Evolutionary conservation across 1,140 invertebrate genomes (phyloP), one percentile per base, ranked within the genome.

Genomic region (Drosophila punjabiensis): DNA sequence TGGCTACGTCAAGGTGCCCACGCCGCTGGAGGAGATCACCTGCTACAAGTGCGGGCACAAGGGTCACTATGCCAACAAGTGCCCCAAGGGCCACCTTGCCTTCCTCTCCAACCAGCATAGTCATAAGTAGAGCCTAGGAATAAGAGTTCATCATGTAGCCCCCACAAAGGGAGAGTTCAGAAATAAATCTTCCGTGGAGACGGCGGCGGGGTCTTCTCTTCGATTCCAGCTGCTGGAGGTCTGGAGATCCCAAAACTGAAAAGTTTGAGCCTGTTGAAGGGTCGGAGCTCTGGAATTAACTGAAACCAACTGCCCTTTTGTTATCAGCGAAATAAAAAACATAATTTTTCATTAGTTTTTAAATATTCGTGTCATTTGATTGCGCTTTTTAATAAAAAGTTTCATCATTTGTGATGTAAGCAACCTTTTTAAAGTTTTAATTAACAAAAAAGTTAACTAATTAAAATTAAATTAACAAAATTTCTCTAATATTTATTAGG

Each of bases 11-110:
- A 92, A 92, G 47, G 69, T 94, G 4, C 95, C 96, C 32, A 97
- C 97, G 92, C 97, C 98, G 7, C 93, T 99, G 10, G 98, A 99
- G 94, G 97, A 99, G 94, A 98, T 99, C 11, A 99, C 98, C 1
- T 99, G 98, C 93, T 99, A 97, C 92, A 99, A 99, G 94, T 99
- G 99, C 94, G 99, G 99, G 9, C 97, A 98, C 48, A 99, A 99
- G 93, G 99, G 99, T 16, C 99, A 99, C 94, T 99, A 99, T 93
- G 99, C 99, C 1, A 99, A 99, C 93, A 98, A 98, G 93, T 99
- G 99, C 94, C 97, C 98, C 0, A 99, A 99, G 93, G 98, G 98
- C 41, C 98, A 99, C 93, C 94, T 99, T 48, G 98, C 98, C 8
- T 99, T 99, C 93, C 95, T 99, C 14, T 98, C 97, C 76, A 96